These are phyloP conservation scores for Acanthochromis polyacanthus DNA, from an alignment of 2,113 vertebrate species.

Conservation along the genomic window DNA sequence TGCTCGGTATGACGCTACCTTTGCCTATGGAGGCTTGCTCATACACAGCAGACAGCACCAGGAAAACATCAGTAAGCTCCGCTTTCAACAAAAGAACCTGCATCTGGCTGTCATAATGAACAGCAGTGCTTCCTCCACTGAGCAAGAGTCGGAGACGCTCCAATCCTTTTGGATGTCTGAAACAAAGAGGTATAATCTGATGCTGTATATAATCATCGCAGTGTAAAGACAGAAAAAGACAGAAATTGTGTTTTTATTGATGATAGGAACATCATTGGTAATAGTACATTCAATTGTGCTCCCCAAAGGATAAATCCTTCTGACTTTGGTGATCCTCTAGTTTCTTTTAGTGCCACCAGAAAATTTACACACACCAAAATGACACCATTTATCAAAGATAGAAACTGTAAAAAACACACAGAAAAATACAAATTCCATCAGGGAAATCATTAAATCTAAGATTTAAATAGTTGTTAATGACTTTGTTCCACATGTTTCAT, in stretches of 20 bases:
- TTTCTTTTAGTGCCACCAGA: not conserved
- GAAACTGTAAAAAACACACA: too few species aligned
- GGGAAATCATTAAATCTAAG: too few species aligned
- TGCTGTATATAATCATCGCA: not conserved
- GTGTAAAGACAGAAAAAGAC: not conserved
- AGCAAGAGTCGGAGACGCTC: slow-evolving; percentile 34
- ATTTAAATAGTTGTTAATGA: too few species aligned
- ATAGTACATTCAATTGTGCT: not conserved
- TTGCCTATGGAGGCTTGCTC: slow-evolving; percentile 31
- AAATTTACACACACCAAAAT: not conserved
- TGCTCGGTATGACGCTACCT: slow-evolving; percentile 42
- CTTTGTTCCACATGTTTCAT: too few species aligned
- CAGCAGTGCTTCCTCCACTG: slow-evolving; percentile 38
- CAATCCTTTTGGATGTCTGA: slow-evolving; percentile 21
- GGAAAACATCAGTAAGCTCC: slow-evolving; percentile 53
- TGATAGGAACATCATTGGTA: not conserved
- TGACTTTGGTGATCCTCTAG: not conserved
- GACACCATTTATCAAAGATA: too few species aligned
- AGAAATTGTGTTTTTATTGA: slow-evolving; percentile 1
- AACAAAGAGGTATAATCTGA: slow-evolving; percentile 18
- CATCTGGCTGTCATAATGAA: slow-evolving; percentile 62
- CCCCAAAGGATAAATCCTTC: not conserved
- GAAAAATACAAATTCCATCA: too few species aligned
- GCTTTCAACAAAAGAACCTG: slow-evolving; percentile 48
- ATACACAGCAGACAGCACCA: slow-evolving; percentile 41